Base-by-base conservation (phyloP, 2,888 invertebrate genomes). In the Cheilosia soror region DNA sequence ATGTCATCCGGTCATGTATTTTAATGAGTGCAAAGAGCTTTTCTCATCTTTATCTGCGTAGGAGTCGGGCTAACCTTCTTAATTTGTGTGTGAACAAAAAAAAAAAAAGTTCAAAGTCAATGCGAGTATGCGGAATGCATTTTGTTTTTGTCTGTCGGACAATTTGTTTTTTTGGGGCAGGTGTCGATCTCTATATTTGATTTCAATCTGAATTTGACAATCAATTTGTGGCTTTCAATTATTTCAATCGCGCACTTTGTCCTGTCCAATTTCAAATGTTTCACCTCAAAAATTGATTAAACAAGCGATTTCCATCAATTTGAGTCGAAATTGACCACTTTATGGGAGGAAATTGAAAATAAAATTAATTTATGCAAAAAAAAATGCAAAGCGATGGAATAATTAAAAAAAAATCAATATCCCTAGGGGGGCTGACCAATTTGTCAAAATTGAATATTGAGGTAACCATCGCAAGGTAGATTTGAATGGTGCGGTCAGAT, bases 91-190 rank as follows among this genome's bases (percentile, higher is more conserved):
- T 37, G 15, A 68, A 53, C n/a, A n/a, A 33, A 15, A 15, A 25
- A 44, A 9, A 37, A 9, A 57, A 15, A 57, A 82, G 71, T 76
- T 82, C 81, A 82, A 71, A 76, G 81, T 82, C 81, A 76, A 71
- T 53, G 63, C 4, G 11, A 55, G 31, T 73, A 31, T 42, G 33
- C 44, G 51, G 29, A 37, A 72, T 42, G 11, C 11, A 33, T 31
- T 47, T 40, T 31, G 44, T 15, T 27, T 31, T 1, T 51, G 27
- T 11, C 13, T 51, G 4, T 13, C 33, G 7, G 47, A 49, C 49
- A 9, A 25, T 11, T 62, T 7, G 33, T 49, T 20, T 33, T 37
- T n/a, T n/a, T n/a, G n/a, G 57, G 44, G n/a, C 68, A 57, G 57
- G 68, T 68, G 44, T 69, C 57, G n/a, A 31, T 33, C 7, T 25